These are phyloP conservation scores for Lagria hirta DNA, from an alignment of 2,888 invertebrate species.

Conservation along the genomic window DNA sequence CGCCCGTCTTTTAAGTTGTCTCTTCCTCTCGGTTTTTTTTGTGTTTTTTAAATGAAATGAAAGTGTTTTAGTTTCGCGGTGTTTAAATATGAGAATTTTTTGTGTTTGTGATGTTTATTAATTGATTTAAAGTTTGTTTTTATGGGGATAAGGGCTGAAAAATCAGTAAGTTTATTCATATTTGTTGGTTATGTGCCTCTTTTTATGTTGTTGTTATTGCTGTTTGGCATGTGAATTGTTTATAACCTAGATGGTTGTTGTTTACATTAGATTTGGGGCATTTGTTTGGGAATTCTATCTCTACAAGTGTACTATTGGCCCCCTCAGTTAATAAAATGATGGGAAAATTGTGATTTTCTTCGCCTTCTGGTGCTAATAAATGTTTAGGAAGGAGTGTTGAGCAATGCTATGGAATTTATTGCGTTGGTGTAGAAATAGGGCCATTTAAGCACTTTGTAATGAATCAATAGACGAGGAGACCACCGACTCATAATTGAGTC, in stretches of 20 bases:
- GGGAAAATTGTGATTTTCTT: too few relatives aligned
- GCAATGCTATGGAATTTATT: constrained; percentile 18
- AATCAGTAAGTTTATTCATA: constrained; percentile 27
- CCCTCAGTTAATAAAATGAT: too few relatives aligned
- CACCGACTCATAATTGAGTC: constrained; percentile 4
- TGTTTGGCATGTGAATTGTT: constrained; percentile 29
- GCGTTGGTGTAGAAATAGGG: constrained; percentile 14
- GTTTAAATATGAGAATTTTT: constrained; percentile 11
- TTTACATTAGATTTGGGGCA: background rate
- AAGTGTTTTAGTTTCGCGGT: constrained; percentile 4
- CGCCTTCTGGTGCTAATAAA: too few relatives aligned
- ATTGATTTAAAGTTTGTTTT: background rate
- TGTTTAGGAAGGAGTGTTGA: too few relatives aligned
- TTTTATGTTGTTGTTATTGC: constrained; percentile 28
- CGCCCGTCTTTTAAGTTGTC: constrained; percentile 19
- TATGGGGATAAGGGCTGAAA: constrained; percentile 1
- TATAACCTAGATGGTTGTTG: constrained; percentile 21
- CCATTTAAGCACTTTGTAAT: constrained; percentile 8
- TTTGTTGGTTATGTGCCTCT: constrained; percentile 32
- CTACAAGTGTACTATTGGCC: constrained; percentile 1
- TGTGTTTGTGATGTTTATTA: constrained; percentile 1
- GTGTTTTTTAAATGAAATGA: constrained; percentile 8
- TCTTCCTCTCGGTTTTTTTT: constrained; percentile 14
- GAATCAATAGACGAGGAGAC: constrained; percentile 10
- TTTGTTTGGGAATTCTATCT: constrained; percentile 1